Evolutionary conservation across 2,797 vertebrate genomes (phyloP).

Genomic region (Mastacembelus armatus): DNA sequence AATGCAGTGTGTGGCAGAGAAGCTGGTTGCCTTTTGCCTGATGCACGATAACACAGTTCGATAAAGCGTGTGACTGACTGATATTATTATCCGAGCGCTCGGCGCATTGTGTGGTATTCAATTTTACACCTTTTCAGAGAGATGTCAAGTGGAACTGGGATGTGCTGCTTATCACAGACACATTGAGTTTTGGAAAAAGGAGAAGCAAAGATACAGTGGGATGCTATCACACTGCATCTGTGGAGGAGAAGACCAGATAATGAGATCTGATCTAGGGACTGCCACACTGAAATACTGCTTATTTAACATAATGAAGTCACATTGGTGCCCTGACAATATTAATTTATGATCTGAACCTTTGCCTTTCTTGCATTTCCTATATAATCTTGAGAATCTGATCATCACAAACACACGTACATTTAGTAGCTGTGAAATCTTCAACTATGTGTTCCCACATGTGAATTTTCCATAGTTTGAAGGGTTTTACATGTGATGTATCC

Average conservation of each 20-base stretch:
- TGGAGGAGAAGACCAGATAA: constrained; percentile 35
- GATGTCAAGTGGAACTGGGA: constrained; percentile 57
- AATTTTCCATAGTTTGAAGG: too few species aligned
- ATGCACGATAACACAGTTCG: constrained; percentile 46
- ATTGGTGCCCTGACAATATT: not conserved
- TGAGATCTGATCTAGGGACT: constrained; percentile 23
- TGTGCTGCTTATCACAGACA: constrained; percentile 43
- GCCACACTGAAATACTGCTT: constrained; percentile 9
- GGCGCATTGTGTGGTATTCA: constrained; percentile 35
- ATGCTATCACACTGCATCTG: constrained; percentile 14
- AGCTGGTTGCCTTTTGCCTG: constrained; percentile 19
- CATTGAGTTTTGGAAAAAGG: constrained; percentile 33
- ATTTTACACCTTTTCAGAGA: constrained; percentile 62
- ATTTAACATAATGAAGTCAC: not conserved
- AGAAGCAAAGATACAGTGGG: constrained; percentile 8
- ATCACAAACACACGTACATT: too few species aligned
- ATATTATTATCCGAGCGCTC: constrained; percentile 30
- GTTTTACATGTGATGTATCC: too few species aligned
- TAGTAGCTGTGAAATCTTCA: too few species aligned
- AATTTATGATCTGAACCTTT: not conserved
- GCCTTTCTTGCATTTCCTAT: too few species aligned
- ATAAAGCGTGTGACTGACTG: constrained; percentile 45
- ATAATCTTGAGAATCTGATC: too few species aligned
- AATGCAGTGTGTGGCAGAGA: constrained; percentile 4
- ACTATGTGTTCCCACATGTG: too few species aligned